Conservation (phyloP, 2,797 vertebrate species). For the Enteromius fasciolatus region DNA sequence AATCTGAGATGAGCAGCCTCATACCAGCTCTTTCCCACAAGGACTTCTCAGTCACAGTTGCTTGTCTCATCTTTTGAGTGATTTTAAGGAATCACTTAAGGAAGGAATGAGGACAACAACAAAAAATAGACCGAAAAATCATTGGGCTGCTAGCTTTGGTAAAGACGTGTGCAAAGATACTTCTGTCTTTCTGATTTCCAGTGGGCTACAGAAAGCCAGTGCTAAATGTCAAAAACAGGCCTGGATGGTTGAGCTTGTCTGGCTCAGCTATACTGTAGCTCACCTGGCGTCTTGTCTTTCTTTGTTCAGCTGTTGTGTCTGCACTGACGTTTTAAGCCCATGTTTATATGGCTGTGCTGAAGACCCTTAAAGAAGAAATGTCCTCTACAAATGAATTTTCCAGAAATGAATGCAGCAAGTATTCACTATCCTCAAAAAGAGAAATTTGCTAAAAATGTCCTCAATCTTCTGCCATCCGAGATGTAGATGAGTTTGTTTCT, state of each 20-base stretch:
- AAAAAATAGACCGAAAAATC: background rate
- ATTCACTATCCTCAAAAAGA: background rate
- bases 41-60: background rate
- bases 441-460: background rate
- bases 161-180: background rate
- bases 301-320: slow-evolving; percentile 64
- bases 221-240: slow-evolving; percentile 60
- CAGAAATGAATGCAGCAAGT: background rate
- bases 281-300: slow-evolving; percentile 45
- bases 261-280: slow-evolving; percentile 33
- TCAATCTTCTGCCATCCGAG: background rate
- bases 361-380: background rate
- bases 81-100: background rate
- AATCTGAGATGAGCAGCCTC: background rate
- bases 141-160: background rate
- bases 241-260: slow-evolving; percentile 58
- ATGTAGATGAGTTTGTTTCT: background rate
- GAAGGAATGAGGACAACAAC: background rate
- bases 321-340: slow-evolving; percentile 38
- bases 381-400: background rate
- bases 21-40: background rate
- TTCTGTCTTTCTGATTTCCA: slow-evolving; percentile 59
- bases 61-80: background rate
- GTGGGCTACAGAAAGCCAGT: slow-evolving; percentile 56
- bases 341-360: slow-evolving; percentile 29